phyloP scores from a whole-genome alignment of 2,797 vertebrate species.

The Smutsia temminckii region DNA sequence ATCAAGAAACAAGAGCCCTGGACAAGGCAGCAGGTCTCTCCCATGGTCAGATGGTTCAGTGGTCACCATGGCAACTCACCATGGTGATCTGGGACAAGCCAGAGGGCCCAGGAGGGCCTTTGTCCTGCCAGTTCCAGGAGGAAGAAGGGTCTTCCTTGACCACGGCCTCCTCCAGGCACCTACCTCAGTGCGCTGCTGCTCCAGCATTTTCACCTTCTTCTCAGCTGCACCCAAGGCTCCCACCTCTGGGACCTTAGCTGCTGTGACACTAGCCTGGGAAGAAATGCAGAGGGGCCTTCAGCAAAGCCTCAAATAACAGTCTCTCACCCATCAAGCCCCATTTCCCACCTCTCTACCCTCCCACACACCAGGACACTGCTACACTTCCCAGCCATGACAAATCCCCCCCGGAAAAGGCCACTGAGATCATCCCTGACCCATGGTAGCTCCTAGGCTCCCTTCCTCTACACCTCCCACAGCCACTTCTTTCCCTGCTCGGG shows the following conservation, averaged over 20 bases:
- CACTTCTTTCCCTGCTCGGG: not conserved
- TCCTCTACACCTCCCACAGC: not conserved
- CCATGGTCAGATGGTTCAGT: not conserved
- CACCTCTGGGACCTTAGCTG: slow-evolving; percentile 79
- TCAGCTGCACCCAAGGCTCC: slow-evolving; percentile 83
- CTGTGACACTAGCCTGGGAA: slow-evolving; percentile 78
- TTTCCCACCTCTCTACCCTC: not conserved
- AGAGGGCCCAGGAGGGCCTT: not conserved
- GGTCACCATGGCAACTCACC: not conserved
- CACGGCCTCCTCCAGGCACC: slow-evolving; percentile 62
- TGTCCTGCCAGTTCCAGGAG: not conserved
- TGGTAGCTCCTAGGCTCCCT: too few relatives aligned
- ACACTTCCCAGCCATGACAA: not conserved
- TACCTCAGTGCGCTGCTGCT: slow-evolving; percentile 98
- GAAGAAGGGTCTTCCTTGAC: not conserved
- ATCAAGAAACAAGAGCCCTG: not conserved
- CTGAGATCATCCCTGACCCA: too few relatives aligned
- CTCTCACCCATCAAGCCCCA: not conserved
- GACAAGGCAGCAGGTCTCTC: not conserved
- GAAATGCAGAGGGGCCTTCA: slow-evolving; percentile 37
- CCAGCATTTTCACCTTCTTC: slow-evolving; percentile 98
- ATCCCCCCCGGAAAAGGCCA: not conserved
- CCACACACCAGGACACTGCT: not conserved
- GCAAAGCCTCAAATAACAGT: not conserved
- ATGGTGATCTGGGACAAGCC: not conserved